A percentile compares a stretch with the other conserved stretches of the same genome.
Evolutionary conservation across 2,797 vertebrate species (phyloP).

Genomic region (Apogon talboti): DNA sequence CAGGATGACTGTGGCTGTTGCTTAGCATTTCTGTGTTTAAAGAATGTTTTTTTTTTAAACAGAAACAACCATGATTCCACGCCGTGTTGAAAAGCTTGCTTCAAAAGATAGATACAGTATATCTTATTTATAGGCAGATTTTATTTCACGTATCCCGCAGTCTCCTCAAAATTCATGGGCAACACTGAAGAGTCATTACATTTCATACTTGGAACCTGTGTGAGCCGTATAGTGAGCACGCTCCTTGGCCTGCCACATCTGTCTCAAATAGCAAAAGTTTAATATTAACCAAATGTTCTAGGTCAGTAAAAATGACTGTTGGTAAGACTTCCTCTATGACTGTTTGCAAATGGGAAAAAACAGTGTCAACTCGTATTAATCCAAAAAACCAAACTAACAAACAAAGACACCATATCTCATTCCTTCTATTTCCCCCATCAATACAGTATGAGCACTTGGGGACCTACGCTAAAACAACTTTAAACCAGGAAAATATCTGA

Average conservation of each 20-base stretch:
- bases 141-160: neutral
- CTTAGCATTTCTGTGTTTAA: conserved; percentile 47
- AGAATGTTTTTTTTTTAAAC: conserved; percentile 22
- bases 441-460: too few species aligned
- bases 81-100: conserved; percentile 6
- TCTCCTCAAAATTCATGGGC: conserved; percentile 2
- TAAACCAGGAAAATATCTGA: too few species aligned
- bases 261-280: conserved; percentile 56
- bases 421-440: too few species aligned
- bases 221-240: conserved; percentile 26
- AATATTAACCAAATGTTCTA: conserved; percentile 61
- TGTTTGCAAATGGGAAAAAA: conserved; percentile 1
- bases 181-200: conserved; percentile 26
- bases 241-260: conserved; percentile 36
- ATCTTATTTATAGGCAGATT: neutral
- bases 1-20: conserved; percentile 54
- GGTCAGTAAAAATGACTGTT: conserved; percentile 48
- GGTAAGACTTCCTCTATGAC: conserved; percentile 22
- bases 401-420: neutral
- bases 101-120: conserved; percentile 1
- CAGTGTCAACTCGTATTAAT: conserved; percentile 8
- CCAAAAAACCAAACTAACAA: neutral
- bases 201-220: conserved; percentile 39
- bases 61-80: conserved; percentile 18
- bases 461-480: too few species aligned